Evolutionary conservation across 2,113 vertebrate species (phyloP), one percentile per base, ranked within the genome.

Genomic region (Willisornis vidua): DNA sequence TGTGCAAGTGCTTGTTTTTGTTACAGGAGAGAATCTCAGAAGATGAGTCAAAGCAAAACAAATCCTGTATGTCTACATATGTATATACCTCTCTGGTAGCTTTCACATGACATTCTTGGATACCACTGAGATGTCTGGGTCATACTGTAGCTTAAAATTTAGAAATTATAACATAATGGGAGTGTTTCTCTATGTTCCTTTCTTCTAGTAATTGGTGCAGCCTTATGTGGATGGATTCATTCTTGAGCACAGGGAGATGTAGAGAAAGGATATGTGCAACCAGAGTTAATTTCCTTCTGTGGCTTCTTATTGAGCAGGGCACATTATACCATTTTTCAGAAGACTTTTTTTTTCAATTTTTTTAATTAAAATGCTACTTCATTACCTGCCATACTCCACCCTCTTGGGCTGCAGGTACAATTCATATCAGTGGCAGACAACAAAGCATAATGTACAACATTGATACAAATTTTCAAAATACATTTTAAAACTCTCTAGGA

Each of bases 401-500:
- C 26, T 88, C 85, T 84, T 61, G 54, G 68, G 82, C 66, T 68
- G 37, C 61, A 85, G 75, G 37, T 84, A 73, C 9, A 49, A 84
- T 93, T 72, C 78, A 35, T 85, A 84, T 84, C 37, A 41, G 35
- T 46, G 41, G 22, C 41, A 90, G 80, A 85, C 66, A 90, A 62
- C 0, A 6, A 67, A 43, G 12, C 20, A 54, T 78, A 82, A 89
- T 46, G 31, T 78, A 73, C 20, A 75, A 31, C 49, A 68, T 7
- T 51, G 66, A 85, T 51, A 87, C 22, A 92, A 78, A 66, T 65
- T 89, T 93, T 46, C 14, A 79, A 95, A 93, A 87, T 76, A 90
- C 52, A 81, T 88, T 93, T 90, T 70, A 84, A 87, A 78, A 93
- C 41, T 93, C 65, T 82, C 54, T 70, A 37, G 77, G 37, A 96